These are phyloP conservation scores for Cuculus canorus DNA, from an alignment of 2,797 vertebrate genomes.

Conservation along the genomic window DNA sequence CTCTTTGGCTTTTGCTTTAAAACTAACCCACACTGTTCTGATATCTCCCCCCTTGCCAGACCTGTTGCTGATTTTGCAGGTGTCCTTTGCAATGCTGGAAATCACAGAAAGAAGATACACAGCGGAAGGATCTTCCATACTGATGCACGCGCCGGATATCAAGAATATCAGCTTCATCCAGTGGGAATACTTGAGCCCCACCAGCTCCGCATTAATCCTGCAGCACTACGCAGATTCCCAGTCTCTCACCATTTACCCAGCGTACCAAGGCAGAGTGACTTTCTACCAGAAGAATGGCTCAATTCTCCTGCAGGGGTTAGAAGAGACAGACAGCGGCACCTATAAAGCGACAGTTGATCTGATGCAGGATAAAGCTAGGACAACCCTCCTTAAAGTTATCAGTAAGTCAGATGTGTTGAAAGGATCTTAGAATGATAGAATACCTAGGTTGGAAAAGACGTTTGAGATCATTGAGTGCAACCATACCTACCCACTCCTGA, in stretches of 20 bases:
- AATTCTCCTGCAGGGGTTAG: neutral
- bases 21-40: neutral
- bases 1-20: neutral
- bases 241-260: accelerated
- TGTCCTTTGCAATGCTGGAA: accelerated
- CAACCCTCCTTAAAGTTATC: neutral
- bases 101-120: neutral
- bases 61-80: neutral
- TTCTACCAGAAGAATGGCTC: neutral
- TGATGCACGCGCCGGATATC: neutral
- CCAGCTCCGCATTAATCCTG: neutral
- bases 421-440: too few species aligned
- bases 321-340: neutral
- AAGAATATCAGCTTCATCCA: neutral
- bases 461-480: too few species aligned
- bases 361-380: neutral
- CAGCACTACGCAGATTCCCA: neutral
- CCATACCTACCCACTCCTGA: too few species aligned
- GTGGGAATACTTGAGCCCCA: neutral
- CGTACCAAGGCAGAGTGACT: neutral
- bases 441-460: too few species aligned
- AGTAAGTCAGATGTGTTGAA: neutral
- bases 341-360: neutral
- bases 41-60: neutral
- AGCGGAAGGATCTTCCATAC: neutral